A percentile compares a stretch with the other conserved stretches of the same genome.
Evolutionary conservation across 2,113 vertebrate species (phyloP).

Genomic region (Pavo muticus): DNA sequence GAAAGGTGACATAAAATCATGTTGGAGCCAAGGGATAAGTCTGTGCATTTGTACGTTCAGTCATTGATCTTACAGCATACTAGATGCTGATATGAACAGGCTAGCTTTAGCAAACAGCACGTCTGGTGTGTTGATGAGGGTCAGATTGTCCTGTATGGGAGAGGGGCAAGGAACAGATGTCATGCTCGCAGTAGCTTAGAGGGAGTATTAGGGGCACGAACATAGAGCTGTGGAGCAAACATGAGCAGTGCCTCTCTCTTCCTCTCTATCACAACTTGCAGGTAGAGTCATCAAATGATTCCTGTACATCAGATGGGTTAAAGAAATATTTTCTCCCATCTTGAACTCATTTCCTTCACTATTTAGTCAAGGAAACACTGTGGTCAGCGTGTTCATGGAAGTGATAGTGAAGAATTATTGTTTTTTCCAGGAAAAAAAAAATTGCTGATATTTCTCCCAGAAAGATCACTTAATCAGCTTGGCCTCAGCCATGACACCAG

Average conservation of each 20-base stretch:
- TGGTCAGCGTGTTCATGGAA: neutral
- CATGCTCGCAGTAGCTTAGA: neutral
- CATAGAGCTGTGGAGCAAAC: neutral
- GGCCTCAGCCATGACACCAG: neutral
- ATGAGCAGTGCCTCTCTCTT: neutral
- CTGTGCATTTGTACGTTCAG: neutral
- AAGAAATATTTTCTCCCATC: neutral
- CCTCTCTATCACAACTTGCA: neutral
- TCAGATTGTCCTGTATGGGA: neutral
- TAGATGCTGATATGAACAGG: neutral
- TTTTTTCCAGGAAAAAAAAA: neutral
- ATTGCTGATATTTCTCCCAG: neutral
- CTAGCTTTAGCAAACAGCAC: neutral
- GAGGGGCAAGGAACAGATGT: neutral
- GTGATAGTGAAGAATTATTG: neutral
- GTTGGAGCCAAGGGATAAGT: neutral
- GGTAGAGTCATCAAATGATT: neutral
- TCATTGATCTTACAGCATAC: neutral
- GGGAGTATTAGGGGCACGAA: neutral
- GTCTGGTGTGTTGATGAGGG: neutral
- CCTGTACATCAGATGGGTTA: neutral
- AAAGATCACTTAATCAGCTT: neutral
- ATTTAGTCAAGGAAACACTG: neutral
- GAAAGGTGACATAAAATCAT: neutral
- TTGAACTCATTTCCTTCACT: neutral